Base-by-base conservation (phyloP, 2,888 invertebrate species). In the Apoda limacodes region DNA sequence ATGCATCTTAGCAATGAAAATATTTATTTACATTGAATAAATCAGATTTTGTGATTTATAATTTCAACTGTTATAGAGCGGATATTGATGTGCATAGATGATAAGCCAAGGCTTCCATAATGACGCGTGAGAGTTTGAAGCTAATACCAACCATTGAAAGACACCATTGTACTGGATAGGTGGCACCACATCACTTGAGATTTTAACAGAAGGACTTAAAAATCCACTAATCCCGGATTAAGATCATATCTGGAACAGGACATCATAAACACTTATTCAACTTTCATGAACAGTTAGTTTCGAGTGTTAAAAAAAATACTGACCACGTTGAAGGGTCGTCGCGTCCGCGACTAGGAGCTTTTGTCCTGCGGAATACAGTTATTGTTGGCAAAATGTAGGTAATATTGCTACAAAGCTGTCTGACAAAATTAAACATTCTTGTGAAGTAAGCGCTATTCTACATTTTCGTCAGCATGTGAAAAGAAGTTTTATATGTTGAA, bases 361-460 rank as follows among this genome's bases (percentile, higher is more conserved):
- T 58, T 53, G 52, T 63, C 47, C 51, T 37, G 47, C 30, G 46
- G 51, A 61, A 56, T 61, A 72, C 71, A 67, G 75, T 75, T 74
- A 76, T 70, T 78, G 72, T 78, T 76, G 75, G 58, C 71, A 68
- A 76, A 78, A 78, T 75, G 75, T 43, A 53, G 55, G 52, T 58
- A 48, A 60, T 56, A 45, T 55, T 50, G 29, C 30, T 27, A 46
- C 48, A 50, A 47, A n/a, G n/a, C n/a, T n/a, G n/a, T n/a, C n/a
- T n/a, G n/a, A n/a, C n/a, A n/a, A n/a, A n/a, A n/a, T n/a, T n/a
- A n/a, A n/a, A n/a, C n/a, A n/a, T n/a, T n/a, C n/a, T n/a, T n/a
- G n/a, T n/a, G n/a, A n/a, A n/a, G n/a, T n/a, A n/a, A n/a, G n/a
- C n/a, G n/a, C n/a, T n/a, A n/a, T n/a, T n/a, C n/a, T n/a, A n/a